Conservation (phyloP, 2,888 invertebrate species). For the Hirtodrosophila alboralis region DNA sequence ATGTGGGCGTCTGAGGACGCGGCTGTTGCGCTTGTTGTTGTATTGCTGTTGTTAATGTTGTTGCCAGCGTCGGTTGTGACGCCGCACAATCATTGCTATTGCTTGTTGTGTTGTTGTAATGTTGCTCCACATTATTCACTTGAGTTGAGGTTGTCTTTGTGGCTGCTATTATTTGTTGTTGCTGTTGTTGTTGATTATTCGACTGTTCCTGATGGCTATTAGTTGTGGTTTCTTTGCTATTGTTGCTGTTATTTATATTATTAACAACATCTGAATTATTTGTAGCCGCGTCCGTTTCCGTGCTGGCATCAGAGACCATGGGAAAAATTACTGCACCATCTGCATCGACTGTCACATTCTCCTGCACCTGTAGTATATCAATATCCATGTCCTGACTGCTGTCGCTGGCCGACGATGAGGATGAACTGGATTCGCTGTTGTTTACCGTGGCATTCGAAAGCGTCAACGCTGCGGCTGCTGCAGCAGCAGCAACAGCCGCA, state of each 20-base stretch:
- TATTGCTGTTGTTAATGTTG: too few species aligned
- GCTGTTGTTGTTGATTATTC: too few species aligned
- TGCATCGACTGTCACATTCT: constrained; percentile 83
- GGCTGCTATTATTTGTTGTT: too few species aligned
- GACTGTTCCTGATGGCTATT: too few species aligned
- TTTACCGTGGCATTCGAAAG: constrained; percentile 67
- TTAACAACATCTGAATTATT: constrained; percentile 50
- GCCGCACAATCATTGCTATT: constrained; percentile 57
- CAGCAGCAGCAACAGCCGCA: constrained; percentile 79
- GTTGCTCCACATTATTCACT: constrained; percentile 60
- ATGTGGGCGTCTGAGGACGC: constrained; percentile 49
- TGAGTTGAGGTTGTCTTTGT: constrained; percentile 18
- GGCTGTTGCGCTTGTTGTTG: constrained; percentile 60
- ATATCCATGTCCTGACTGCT: constrained; percentile 86
- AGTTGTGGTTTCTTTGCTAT: constrained; percentile 5
- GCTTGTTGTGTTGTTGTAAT: constrained; percentile 41
- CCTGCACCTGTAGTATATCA: constrained; percentile 86
- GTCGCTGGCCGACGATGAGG: constrained; percentile 76
- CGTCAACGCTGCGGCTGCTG: constrained; percentile 77
- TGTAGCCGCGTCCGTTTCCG: constrained; percentile 27
- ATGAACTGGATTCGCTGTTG: constrained; percentile 58
- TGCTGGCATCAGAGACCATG: constrained; percentile 41
- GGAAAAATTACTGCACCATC: constrained; percentile 82
- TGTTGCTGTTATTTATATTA: constrained; percentile 49
- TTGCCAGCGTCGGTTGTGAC: constrained; percentile 49